Conservation (phyloP, 1,140 invertebrate species). For the Eufriesea mexicana region DNA sequence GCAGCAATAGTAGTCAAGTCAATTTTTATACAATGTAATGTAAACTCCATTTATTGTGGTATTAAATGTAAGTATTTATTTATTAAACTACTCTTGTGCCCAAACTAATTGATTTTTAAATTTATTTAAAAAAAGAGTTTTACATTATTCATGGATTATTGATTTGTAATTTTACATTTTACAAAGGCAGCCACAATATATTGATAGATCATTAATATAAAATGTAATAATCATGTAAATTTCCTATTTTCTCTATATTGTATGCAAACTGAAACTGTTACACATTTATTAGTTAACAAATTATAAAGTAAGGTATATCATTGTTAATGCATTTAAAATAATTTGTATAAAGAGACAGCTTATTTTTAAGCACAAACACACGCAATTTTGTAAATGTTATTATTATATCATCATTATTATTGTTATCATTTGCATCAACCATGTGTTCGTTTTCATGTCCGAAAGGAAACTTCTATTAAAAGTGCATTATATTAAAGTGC, state of each 20-base stretch:
- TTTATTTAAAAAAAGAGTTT: neutral
- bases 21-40: slow-evolving; percentile 28
- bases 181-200: slow-evolving; percentile 28
- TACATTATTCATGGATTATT: neutral
- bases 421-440: slow-evolving; percentile 31
- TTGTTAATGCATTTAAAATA: slow-evolving; percentile 62
- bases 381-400: slow-evolving; percentile 51
- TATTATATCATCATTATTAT: slow-evolving; percentile 1
- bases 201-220: slow-evolving; percentile 41
- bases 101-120: slow-evolving; percentile 2
- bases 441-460: neutral
- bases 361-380: slow-evolving; percentile 41
- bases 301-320: slow-evolving; percentile 47
- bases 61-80: slow-evolving; percentile 23
- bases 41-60: slow-evolving; percentile 12
- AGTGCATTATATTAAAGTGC: slow-evolving; percentile 43
- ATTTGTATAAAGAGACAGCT: slow-evolving; percentile 59
- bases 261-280: slow-evolving; percentile 12
- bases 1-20: neutral
- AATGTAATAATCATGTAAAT: slow-evolving; percentile 35
- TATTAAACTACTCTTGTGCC: slow-evolving; percentile 12
- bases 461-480: slow-evolving; percentile 54
- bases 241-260: slow-evolving; percentile 13
- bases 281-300: slow-evolving; percentile 36
- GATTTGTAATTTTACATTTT: slow-evolving; percentile 2